Conservation (phyloP, 2,888 invertebrate species). For the Apoda limacodes region DNA sequence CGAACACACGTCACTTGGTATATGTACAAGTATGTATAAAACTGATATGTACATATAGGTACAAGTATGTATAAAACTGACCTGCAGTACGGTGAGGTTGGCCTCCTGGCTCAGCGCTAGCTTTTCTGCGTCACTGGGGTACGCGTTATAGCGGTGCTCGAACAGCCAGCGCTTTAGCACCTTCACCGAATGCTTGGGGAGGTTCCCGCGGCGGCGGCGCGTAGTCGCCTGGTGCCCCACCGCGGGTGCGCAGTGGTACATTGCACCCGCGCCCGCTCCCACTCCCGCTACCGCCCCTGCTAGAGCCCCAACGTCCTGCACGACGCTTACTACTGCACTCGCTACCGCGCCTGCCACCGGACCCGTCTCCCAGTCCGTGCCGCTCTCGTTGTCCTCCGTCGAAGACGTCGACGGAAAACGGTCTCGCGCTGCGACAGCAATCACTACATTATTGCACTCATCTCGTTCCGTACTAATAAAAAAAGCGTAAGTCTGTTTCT, state of each 20-base stretch:
- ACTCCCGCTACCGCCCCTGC: conserved; percentile 13
- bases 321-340: conserved; percentile 23
- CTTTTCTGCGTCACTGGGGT: conserved; percentile 94
- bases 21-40: no score
- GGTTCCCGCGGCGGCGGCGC: conserved; percentile 88
- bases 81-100: conserved; percentile 88
- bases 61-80: no score
- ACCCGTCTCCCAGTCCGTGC: conserved; percentile 63
- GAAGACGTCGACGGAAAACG: conserved; percentile 78
- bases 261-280: conserved; percentile 19
- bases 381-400: conserved; percentile 73
- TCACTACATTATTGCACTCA: background rate
- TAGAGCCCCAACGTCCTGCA: conserved; percentile 13
- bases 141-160: conserved; percentile 94
- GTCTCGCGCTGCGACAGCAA: conserved; percentile 70
- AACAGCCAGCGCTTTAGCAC: conserved; percentile 93
- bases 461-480: no score
- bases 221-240: conserved; percentile 58
- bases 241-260: conserved; percentile 12
- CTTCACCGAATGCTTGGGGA: conserved; percentile 93
- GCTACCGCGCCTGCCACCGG: conserved; percentile 21
- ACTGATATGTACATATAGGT: no score
- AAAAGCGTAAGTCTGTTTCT: background rate
- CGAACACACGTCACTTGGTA: no score
- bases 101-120: conserved; percentile 86